Evolutionary conservation across 1,140 invertebrate genomes (phyloP).

Genomic region (Apocrypta bakeri): DNA sequence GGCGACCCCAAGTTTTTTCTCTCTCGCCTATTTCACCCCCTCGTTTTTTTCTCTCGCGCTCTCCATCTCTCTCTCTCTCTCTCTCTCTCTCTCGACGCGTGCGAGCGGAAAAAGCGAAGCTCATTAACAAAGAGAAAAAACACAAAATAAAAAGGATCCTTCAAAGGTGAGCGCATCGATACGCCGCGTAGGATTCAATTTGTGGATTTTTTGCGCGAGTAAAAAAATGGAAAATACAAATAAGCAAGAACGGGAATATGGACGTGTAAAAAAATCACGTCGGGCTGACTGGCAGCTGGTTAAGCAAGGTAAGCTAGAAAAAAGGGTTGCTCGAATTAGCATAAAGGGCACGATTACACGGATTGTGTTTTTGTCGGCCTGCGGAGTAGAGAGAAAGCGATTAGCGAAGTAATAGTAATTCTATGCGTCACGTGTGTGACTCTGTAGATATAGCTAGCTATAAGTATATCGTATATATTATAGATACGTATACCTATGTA

Average conservation of each 20-base stretch:
- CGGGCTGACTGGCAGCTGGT: slow-evolving; percentile 63
- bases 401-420: slow-evolving; percentile 43
- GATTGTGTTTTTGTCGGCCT: slow-evolving; percentile 39
- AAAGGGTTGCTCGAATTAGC: slow-evolving; percentile 70
- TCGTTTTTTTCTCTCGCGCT: slow-evolving; percentile 8
- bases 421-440: slow-evolving; percentile 29
- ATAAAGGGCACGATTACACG: slow-evolving; percentile 68
- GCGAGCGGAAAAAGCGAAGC: slow-evolving; percentile 16
- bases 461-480: too few species aligned
- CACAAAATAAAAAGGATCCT: too few species aligned
- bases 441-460: too few species aligned
- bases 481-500: background rate
- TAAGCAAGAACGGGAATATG: background rate
- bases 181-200: background rate
- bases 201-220: background rate
- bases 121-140: slow-evolving; percentile 32
- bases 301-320: slow-evolving; percentile 56
- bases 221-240: background rate
- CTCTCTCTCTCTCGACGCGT: slow-evolving; percentile 8
- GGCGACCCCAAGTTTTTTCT: slow-evolving; percentile 14
- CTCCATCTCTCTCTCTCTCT: slow-evolving; percentile 23
- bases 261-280: background rate
- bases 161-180: too few species aligned
- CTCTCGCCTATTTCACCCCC: slow-evolving; percentile 3
- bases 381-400: slow-evolving; percentile 37